Conservation (phyloP, 2,888 invertebrate species). For the Rhingia rostrata region DNA sequence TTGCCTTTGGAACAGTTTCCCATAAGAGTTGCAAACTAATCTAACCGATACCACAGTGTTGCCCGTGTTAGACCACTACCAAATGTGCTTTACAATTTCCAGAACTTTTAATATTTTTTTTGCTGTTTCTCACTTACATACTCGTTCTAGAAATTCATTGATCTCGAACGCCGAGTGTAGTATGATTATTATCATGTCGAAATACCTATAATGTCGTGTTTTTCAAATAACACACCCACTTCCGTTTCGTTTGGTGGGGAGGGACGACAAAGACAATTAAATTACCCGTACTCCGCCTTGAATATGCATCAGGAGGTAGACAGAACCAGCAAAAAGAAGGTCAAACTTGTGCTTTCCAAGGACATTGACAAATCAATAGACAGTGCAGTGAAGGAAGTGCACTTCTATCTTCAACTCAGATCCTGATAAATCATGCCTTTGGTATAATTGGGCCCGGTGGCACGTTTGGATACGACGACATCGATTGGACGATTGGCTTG, state of each 20-base stretch:
- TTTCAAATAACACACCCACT: constrained; percentile 17
- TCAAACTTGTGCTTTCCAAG: constrained; percentile 15
- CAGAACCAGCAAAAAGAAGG: constrained; percentile 41
- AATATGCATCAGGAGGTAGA: constrained; percentile 30
- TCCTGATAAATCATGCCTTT: constrained; percentile 44
- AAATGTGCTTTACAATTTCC: constrained; percentile 2
- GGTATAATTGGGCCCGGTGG: constrained; percentile 39
- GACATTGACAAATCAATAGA: constrained; percentile 33
- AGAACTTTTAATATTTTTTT: constrained; percentile 3
- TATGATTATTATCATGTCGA: constrained; percentile 17
- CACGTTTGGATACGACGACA: constrained; percentile 18
- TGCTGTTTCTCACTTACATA: neutral
- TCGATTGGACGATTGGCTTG: constrained; percentile 15
- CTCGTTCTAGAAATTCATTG: constrained; percentile 11
- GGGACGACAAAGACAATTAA: constrained; percentile 3
- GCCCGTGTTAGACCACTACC: neutral
- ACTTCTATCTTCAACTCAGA: constrained; percentile 22
- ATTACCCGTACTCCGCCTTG: constrained; percentile 24
- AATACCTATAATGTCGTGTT: constrained; percentile 32
- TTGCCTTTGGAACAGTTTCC: constrained; percentile 44
- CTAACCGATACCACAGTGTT: constrained; percentile 3
- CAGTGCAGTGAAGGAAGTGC: constrained; percentile 35
- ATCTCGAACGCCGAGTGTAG: neutral
- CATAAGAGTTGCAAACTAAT: constrained; percentile 21
- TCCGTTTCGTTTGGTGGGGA: neutral